These are phyloP conservation scores for Aromia moschata DNA, from an alignment of 2,888 invertebrate species.

Conservation along the genomic window DNA sequence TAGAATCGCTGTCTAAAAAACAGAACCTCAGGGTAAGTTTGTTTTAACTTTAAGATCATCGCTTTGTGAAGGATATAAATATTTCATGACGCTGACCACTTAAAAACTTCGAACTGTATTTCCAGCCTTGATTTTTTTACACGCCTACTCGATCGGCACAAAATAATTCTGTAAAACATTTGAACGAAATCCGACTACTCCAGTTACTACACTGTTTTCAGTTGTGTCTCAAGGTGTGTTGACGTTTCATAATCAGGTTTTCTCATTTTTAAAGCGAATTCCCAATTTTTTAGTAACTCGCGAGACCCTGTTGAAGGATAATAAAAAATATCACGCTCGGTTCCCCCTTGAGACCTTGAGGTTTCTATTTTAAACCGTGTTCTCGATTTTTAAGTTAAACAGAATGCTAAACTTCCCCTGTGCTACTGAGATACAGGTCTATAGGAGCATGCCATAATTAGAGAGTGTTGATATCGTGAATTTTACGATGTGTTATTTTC, in stretches of 20 bases:
- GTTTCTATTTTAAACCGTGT: neutral
- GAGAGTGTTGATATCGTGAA: no score
- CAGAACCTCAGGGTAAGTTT: constrained; percentile 71
- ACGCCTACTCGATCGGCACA: neutral
- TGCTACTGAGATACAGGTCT: no score
- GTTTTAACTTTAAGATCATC: neutral
- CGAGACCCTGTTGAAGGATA: neutral
- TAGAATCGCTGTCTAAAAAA: constrained; percentile 81
- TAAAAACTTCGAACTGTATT: neutral
- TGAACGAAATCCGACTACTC: neutral
- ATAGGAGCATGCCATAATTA: no score
- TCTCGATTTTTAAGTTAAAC: constrained; percentile 1
- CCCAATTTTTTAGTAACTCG: neutral
- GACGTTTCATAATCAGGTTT: neutral
- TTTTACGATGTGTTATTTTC: no score
- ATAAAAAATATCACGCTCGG: constrained; percentile 5
- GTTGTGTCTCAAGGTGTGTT: neutral
- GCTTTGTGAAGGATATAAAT: neutral
- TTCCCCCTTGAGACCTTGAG: constrained; percentile 4
- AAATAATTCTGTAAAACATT: neutral
- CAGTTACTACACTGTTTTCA: neutral
- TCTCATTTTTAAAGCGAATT: neutral
- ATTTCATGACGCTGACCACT: neutral
- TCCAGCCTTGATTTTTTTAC: neutral
- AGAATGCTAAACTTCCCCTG: neutral